Conservation (phyloP, 2,888 invertebrate genomes). For the Pyrochroa serraticornis region DNA sequence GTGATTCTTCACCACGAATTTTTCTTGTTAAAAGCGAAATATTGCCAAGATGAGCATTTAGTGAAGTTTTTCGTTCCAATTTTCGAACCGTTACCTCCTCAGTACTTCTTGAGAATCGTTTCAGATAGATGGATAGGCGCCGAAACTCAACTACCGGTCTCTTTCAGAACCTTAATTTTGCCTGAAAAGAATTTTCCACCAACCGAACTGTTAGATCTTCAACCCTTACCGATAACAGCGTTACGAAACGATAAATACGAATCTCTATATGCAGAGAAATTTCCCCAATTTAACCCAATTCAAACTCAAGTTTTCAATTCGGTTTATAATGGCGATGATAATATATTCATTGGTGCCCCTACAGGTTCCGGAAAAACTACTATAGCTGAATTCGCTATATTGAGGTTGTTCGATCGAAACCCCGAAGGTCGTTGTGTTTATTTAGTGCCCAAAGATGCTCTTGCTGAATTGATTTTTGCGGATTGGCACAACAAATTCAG, state of each 20-base stretch:
- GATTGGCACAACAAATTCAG: slow-evolving; percentile 94
- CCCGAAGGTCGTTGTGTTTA: slow-evolving; percentile 89
- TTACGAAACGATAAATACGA: slow-evolving; percentile 87
- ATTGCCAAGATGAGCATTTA: slow-evolving; percentile 91
- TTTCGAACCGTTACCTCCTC: slow-evolving; percentile 97
- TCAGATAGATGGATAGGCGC: slow-evolving; percentile 94
- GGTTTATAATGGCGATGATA: slow-evolving; percentile 97
- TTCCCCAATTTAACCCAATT: slow-evolving; percentile 96
- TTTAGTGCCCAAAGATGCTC: slow-evolving; percentile 87
- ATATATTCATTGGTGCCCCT: slow-evolving; percentile 94
- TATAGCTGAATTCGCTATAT: slow-evolving; percentile 93
- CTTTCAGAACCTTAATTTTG: slow-evolving; percentile 94
- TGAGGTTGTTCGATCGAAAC: slow-evolving; percentile 80
- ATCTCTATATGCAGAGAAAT: slow-evolving; percentile 80
- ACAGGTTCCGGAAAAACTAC: slow-evolving; percentile 93
- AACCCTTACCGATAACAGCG: slow-evolving; percentile 94
- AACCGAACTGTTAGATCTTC: slow-evolving; percentile 94
- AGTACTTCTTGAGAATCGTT: slow-evolving; percentile 92
- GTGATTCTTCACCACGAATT: slow-evolving; percentile 91
- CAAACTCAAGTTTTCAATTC: slow-evolving; percentile 99
- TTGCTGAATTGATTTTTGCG: slow-evolving; percentile 86
- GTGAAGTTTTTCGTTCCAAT: slow-evolving; percentile 99
- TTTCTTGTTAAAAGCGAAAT: slow-evolving; percentile 94
- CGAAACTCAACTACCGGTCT: slow-evolving; percentile 95
- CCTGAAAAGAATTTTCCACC: slow-evolving; percentile 99